Evolutionary conservation across 2,888 invertebrate species (phyloP), one percentile per base, ranked within the genome.

Genomic region (Drosophila nigricruria): DNA sequence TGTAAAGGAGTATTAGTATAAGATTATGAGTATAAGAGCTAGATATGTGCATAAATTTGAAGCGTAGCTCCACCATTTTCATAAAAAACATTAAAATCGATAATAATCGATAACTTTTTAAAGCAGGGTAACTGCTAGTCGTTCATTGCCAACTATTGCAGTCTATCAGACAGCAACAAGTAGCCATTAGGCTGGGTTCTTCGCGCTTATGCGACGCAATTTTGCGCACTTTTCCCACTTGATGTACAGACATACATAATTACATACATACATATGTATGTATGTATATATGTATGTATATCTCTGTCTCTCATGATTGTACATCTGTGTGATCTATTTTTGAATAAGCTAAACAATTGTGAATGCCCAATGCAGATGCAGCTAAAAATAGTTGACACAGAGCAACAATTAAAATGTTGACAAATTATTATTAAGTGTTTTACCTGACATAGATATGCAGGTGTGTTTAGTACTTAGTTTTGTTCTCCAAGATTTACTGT

Each of bases 301-400:
- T n/a, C n/a, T n/a, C n/a, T n/a, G n/a, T n/a, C n/a, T n/a, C n/a
- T 32, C 25, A 25, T n/a, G 12, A 18, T 36, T 56, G 53, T 42
- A n/a, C n/a, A 58, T 32, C 14, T 4, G 3, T 38, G 20, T 20
- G 38, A 34, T 66, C 45, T 80, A 77, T 72, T 73, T 85, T 82
- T 67, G 76, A 64, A 60, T 57, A 45, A 42, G 56, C 54, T 43
- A 49, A 67, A 42, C 58, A 64, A 56, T 56, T 70, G 65, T 66
- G 43, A 57, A 69, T 54, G 57, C 52, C 36, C 36, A 3, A 1
- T 18, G 54, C 47, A 53, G 23, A 54, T 68, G 59, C 54, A 20
- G 27, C 74, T 81, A 54, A 68, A 75, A 64, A 78, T 75, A 86
- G 72, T 65, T 67, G 36, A 47, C 57, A 64, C 57, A 64, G 20